Conservation (phyloP, 2,113 vertebrate species). For the Perca fluviatilis region DNA sequence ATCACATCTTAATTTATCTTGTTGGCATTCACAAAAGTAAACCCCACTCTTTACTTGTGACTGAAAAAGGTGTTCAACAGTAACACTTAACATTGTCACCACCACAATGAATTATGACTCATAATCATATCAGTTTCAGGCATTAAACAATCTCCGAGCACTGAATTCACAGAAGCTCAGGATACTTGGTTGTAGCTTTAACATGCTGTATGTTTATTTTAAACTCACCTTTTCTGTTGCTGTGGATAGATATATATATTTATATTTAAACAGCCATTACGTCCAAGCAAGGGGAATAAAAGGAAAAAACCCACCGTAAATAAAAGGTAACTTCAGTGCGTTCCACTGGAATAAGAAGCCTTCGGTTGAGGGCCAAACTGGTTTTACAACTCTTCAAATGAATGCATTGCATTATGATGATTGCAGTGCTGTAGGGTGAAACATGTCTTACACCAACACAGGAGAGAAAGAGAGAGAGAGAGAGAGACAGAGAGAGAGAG, state of each 20-base stretch:
- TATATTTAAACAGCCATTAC: background rate
- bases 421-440: background rate
- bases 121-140: background rate
- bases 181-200: background rate
- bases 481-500: background rate
- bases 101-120: background rate
- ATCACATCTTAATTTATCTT: background rate
- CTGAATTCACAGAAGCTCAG: background rate
- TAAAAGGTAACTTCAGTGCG: background rate
- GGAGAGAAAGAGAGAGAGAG: background rate
- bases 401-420: slow-evolving; percentile 20
- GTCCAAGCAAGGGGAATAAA: background rate
- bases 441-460: slow-evolving; percentile 9
- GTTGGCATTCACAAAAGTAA: background rate
- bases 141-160: background rate
- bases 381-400: slow-evolving; percentile 66
- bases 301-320: slow-evolving; percentile 3
- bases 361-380: slow-evolving; percentile 58
- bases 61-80: background rate
- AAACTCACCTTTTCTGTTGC: slow-evolving; percentile 6
- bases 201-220: background rate
- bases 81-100: background rate
- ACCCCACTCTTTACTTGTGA: background rate
- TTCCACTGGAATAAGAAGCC: slow-evolving; percentile 1
- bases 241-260: background rate